phyloP scores from a whole-genome alignment of 2,113 vertebrate species.

The Amia ocellicauda region DNA sequence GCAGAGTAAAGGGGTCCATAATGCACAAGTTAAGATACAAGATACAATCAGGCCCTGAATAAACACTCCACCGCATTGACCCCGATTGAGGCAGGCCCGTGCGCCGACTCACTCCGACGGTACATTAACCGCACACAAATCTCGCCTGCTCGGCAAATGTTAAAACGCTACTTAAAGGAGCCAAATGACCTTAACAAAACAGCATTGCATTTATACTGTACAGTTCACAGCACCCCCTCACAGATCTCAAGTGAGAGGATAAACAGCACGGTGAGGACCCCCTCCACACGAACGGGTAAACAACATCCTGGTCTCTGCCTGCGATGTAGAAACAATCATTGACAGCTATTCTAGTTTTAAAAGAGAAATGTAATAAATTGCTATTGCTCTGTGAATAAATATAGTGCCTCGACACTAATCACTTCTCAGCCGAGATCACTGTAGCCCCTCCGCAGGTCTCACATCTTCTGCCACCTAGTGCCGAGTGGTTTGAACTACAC shows the following conservation, averaged over 20 bases:
- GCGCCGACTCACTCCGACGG: no score
- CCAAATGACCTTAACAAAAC: background rate
- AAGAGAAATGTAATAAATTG: constrained; percentile 33
- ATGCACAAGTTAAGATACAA: background rate
- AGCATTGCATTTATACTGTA: background rate
- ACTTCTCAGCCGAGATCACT: background rate
- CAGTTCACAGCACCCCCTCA: background rate
- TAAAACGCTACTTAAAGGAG: background rate
- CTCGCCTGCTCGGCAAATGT: background rate
- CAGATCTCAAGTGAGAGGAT: background rate
- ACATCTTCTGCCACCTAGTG: constrained; percentile 32
- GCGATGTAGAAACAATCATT: constrained; percentile 25
- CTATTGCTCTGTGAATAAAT: constrained; percentile 23
- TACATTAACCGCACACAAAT: no score
- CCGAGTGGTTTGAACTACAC: constrained; percentile 16
- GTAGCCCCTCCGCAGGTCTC: constrained; percentile 16
- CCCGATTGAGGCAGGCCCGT: no score
- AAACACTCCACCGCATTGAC: no score
- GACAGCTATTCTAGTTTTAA: constrained; percentile 35
- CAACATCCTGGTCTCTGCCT: background rate
- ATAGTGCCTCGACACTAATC: background rate
- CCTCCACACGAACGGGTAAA: background rate
- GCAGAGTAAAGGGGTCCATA: background rate
- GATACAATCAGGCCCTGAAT: background rate
- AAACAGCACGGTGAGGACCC: background rate